Conservation (phyloP, 2,797 vertebrate species). For the Fringilla coelebs region DNA sequence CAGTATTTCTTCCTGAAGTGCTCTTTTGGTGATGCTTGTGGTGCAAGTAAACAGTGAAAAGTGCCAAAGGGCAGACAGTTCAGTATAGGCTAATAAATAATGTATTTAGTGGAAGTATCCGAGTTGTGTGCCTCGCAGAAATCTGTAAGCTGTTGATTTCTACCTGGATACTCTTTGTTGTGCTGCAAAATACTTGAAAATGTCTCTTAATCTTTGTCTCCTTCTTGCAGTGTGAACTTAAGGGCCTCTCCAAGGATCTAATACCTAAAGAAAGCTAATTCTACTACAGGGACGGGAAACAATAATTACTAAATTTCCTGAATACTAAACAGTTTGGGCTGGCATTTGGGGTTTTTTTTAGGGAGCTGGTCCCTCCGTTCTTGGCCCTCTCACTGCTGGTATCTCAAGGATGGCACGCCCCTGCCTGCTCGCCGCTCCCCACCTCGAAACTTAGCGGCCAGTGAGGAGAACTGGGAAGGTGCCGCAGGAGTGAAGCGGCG, state of each 20-base stretch:
- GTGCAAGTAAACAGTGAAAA: background rate
- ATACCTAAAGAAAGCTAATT: slow-evolving; percentile 62
- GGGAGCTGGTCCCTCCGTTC: background rate
- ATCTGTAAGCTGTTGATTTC: background rate
- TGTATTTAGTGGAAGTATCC: background rate
- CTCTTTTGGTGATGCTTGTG: background rate
- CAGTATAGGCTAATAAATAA: background rate
- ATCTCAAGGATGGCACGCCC: background rate
- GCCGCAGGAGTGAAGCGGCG: background rate
- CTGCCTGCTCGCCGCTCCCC: background rate
- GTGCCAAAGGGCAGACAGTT: background rate
- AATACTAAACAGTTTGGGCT: background rate
- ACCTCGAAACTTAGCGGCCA: background rate
- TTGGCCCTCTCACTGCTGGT: background rate
- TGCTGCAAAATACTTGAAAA: slow-evolving; percentile 3
- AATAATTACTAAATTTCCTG: slow-evolving; percentile 65
- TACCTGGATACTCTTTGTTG: background rate
- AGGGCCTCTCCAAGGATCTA: slow-evolving; percentile 41
- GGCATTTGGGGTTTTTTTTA: background rate
- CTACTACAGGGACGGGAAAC: background rate
- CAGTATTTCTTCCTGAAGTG: background rate
- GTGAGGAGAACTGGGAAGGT: background rate
- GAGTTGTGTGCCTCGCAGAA: background rate
- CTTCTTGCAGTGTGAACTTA: background rate
- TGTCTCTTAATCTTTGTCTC: slow-evolving; percentile 38